Base-by-base conservation (phyloP, 2,888 invertebrate species). In the Therioaphis trifolii region DNA sequence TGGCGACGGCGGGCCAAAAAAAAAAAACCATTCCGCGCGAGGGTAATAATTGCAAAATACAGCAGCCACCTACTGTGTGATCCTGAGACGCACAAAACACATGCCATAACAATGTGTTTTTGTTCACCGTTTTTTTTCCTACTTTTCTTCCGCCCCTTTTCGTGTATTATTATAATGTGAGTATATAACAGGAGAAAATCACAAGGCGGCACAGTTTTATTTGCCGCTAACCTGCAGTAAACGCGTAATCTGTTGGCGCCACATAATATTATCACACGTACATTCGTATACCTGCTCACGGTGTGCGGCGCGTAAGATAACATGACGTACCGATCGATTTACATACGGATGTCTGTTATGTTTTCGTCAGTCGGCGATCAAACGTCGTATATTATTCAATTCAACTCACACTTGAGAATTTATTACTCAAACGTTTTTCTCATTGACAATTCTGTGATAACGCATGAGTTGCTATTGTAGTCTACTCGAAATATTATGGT, bases 31-130 rank as follows among this genome's bases (percentile, higher is more conserved):
- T 24, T 43, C 24, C 12, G 15, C 58, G 46, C n/a, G 63, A 29
- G 76, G 27, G 24, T 43, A 46, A 29, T 63, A 76, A 76, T 76
- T 76, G 76, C 76, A 76, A 76, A 76, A 76, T 76, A 63, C 63
- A 14, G 46, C 43, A 21, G 63, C 46, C 63, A 46, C 63, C 76
- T 76, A 63, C 61, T 63, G 63, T 46, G 76, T 21, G 76, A 63
- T 27, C 76, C 46, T 27, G 61, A 40, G 63, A 46, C n/a, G 14
- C n/a, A 46, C 27, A 46, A 63, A 61, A 76, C 76, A 27, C 46
- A n/a, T 63, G 76, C 63, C 61, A 58, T 58, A 68, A 75, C 63
- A 55, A 40, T 24, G 29, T n/a, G 63, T 63, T 76, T 35, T 63
- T 43, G 75, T 75, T 75, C 72, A 43, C 18, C 43, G 21, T 40